Evolutionary conservation across 2,797 vertebrate species (phyloP), one percentile per base, ranked within the genome.

Genomic region (Spheniscus humboldti): DNA sequence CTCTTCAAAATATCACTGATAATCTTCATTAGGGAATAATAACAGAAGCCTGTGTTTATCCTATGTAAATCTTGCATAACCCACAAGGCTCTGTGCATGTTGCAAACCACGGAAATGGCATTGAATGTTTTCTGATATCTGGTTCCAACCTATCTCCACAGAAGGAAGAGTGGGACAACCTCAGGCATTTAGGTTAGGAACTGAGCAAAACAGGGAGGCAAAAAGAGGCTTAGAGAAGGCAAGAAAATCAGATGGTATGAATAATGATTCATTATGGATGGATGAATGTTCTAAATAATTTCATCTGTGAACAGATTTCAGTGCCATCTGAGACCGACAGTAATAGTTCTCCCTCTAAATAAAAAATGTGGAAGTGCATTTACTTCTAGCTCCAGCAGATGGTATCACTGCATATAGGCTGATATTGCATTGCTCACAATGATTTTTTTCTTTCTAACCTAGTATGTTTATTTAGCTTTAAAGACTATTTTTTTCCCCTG

Each of bases 341-440:
- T 94, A 92, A 74, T 41, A 83, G n/a, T 62, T 83, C 37, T 90
- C 3, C 24, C 23, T 88, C 57, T 90, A 88, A 90, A 94, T 87
- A 96, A 92, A 92, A 94, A 90, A 91, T 62, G 53, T 60, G 64
- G 17, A 92, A 77, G 8, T 50, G 22, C 60, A 68, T 94, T 96
- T 95, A n/a, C 69, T 94, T 86, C 53, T 71, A 62, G 27, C 14
- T 94, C 45, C 39, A 86, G 59, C 45, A 92, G 35, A 91, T 45
- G 4, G 89, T 88, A 78, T 90, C 28, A 41, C 33, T 68, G 17
- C 31, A 80, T 62, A 72, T 53, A 88, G 18, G 13, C n/a, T 88
- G 60, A 73, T 68, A 84, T 10, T 75, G 47, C 52, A 43, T 48
- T 95, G 27, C 59, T 63, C 12, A 50, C 31, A 72, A n/a, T 72